Evolutionary conservation across 1,140 invertebrate species (phyloP).

Genomic region (Lordiphosa clarofinis): DNA sequence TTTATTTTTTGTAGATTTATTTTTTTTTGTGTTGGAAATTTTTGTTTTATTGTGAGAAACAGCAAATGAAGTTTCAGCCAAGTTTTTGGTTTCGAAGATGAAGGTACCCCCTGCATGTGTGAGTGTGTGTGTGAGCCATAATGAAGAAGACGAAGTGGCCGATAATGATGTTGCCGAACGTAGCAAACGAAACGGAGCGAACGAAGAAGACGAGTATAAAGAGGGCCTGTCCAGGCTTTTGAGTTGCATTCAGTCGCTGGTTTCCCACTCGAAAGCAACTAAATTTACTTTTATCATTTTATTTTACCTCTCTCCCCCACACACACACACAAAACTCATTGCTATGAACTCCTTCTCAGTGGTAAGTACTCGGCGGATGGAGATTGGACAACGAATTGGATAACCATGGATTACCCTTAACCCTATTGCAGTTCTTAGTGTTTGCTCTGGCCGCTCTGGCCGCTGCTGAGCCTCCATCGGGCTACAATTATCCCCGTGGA

Average conservation of each 20-base stretch:
- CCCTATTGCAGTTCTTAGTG: constrained; percentile 83
- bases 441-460: constrained; percentile 83
- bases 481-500: constrained; percentile 84
- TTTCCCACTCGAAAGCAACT: constrained; percentile 79
- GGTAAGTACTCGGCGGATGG: constrained; percentile 63
- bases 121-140: constrained; percentile 31
- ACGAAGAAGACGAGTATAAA: constrained; percentile 63
- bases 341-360: constrained; percentile 80
- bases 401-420: constrained; percentile 23
- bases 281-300: constrained; percentile 75
- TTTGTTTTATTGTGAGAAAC: constrained; percentile 70
- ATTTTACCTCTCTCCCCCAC: constrained; percentile 70
- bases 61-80: constrained; percentile 6
- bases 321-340: constrained; percentile 69
- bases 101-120: constrained; percentile 35
- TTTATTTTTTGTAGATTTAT: constrained; percentile 49
- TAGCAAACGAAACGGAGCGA: constrained; percentile 9
- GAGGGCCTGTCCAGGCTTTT: constrained; percentile 59
- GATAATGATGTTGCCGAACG: constrained; percentile 36
- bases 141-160: constrained; percentile 50
- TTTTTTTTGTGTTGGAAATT: constrained; percentile 30
- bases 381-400: constrained; percentile 1
- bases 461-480: constrained; percentile 84
- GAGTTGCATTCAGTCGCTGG: constrained; percentile 79
- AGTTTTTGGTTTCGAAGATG: constrained; percentile 27